phyloP scores from a whole-genome alignment of 2,113 vertebrate genomes.

The Gadus macrocephalus region DNA sequence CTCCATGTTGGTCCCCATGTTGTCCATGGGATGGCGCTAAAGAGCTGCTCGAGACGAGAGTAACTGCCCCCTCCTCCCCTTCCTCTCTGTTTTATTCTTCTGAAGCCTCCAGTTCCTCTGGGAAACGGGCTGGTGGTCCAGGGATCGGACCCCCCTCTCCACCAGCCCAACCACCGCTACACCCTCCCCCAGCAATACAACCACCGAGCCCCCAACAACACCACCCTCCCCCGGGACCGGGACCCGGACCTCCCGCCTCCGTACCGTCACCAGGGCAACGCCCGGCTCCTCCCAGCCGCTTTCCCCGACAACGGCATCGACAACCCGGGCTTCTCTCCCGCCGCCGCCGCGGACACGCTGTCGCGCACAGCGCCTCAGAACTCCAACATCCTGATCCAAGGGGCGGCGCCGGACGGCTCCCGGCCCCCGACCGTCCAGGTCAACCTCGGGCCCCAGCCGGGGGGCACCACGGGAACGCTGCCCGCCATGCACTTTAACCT shows the following conservation, averaged over 20 bases:
- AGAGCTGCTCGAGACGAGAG: slow-evolving; percentile 27
- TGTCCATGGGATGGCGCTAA: slow-evolving; percentile 24
- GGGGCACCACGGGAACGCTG: slow-evolving; percentile 36
- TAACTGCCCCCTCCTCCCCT: slow-evolving; percentile 15
- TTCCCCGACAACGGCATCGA: slow-evolving; percentile 45
- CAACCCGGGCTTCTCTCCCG: slow-evolving; percentile 44
- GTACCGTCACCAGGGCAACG: slow-evolving; percentile 35
- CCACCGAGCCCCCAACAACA: too few relatives aligned
- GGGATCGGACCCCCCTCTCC: slow-evolving; percentile 14
- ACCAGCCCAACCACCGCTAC: slow-evolving; percentile 18
- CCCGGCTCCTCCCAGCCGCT: slow-evolving; percentile 30
- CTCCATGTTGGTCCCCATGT: slow-evolving; percentile 11
- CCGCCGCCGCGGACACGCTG: slow-evolving; percentile 35
- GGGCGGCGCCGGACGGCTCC: slow-evolving; percentile 21
- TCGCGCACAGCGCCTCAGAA: slow-evolving; percentile 44
- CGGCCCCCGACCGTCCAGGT: slow-evolving; percentile 56
- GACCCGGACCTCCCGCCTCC: slow-evolving; percentile 23
- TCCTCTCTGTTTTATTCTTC: neutral
- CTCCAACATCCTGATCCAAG: slow-evolving; percentile 65
- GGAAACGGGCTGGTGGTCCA: slow-evolving; percentile 5
- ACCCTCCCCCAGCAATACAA: slow-evolving; percentile 6
- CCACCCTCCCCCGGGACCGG: neutral
- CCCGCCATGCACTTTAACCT: slow-evolving; percentile 70
- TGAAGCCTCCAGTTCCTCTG: slow-evolving; percentile 16
- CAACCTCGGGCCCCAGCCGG: slow-evolving; percentile 57